These are phyloP conservation scores for Pyrrhosoma nymphula DNA, from an alignment of 2,888 invertebrate genomes.

Conservation along the genomic window DNA sequence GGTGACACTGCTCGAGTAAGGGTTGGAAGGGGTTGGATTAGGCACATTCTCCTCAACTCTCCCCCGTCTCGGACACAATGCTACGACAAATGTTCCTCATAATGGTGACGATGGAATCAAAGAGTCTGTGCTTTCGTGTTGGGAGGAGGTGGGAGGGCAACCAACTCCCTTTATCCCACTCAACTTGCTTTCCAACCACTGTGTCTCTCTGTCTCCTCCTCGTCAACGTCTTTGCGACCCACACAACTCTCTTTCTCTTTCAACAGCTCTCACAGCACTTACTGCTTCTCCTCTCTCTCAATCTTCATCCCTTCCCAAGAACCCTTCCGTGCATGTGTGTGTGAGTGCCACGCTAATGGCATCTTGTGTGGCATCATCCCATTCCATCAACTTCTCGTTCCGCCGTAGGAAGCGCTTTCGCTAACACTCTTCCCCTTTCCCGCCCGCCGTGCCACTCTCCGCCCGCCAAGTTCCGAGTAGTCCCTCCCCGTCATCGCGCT, in stretches of 20 bases:
- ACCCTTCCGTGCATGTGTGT: not conserved
- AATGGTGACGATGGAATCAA: conserved; percentile 25
- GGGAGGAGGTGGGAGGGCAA: no score
- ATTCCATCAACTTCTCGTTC: not conserved
- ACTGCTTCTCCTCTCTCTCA: not conserved
- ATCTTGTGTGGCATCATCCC: not conserved
- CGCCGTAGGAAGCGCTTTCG: conserved; percentile 6
- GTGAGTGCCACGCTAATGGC: conserved; percentile 4
- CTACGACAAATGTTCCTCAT: conserved; percentile 40
- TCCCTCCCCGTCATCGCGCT: not conserved
- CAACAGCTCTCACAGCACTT: no score
- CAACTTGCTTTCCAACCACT: not conserved
- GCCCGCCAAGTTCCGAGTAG: not conserved
- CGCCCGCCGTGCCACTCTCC: not conserved
- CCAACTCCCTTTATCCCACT: not conserved
- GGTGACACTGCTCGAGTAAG: not conserved
- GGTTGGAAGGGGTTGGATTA: not conserved
- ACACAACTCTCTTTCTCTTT: not conserved
- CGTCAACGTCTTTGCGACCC: not conserved
- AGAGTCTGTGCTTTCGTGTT: not conserved
- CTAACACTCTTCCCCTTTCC: not conserved
- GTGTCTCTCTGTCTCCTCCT: not conserved
- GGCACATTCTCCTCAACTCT: not conserved
- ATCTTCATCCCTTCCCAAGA: not conserved
- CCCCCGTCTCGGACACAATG: conserved; percentile 4